Evolutionary conservation across 2,113 vertebrate species (phyloP).

Genomic region (Solenodon paradoxus): DNA sequence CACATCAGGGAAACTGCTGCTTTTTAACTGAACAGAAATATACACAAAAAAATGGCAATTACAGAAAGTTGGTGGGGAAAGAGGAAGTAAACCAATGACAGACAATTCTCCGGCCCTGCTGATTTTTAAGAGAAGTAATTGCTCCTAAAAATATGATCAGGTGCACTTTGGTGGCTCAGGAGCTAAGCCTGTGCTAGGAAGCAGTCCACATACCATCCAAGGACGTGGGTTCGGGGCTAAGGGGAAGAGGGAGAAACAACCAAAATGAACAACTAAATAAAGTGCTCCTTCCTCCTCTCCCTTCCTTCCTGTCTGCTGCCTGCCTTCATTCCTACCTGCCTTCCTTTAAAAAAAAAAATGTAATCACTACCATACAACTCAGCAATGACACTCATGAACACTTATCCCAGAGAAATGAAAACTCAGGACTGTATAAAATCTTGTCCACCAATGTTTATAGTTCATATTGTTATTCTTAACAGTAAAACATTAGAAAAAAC

Average conservation of each 20-base stretch:
- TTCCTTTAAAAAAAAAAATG: too few species aligned
- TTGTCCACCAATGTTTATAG: background rate
- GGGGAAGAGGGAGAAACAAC: too few species aligned
- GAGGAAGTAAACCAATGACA: background rate
- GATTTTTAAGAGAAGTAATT: constrained; percentile 4
- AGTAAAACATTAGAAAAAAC: background rate
- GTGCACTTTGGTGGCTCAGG: too few species aligned
- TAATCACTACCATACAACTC: constrained; percentile 21
- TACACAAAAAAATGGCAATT: background rate
- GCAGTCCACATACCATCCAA: too few species aligned
- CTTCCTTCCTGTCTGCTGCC: too few species aligned
- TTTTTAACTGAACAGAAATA: constrained; percentile 13
- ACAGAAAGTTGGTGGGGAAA: background rate
- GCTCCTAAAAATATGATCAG: too few species aligned
- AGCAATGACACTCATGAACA: constrained; percentile 5
- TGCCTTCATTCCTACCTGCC: too few species aligned
- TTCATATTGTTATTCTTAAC: constrained; percentile 23
- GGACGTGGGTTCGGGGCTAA: too few species aligned
- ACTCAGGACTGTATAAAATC: constrained; percentile 36
- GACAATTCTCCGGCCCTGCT: background rate
- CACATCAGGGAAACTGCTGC: background rate
- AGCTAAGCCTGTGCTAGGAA: too few species aligned
- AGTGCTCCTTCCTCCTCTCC: too few species aligned
- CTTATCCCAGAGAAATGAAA: constrained; percentile 45
- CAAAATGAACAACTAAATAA: too few species aligned